Conservation (phyloP, 1,140 invertebrate genomes). For the Dinoponera quadriceps region DNA sequence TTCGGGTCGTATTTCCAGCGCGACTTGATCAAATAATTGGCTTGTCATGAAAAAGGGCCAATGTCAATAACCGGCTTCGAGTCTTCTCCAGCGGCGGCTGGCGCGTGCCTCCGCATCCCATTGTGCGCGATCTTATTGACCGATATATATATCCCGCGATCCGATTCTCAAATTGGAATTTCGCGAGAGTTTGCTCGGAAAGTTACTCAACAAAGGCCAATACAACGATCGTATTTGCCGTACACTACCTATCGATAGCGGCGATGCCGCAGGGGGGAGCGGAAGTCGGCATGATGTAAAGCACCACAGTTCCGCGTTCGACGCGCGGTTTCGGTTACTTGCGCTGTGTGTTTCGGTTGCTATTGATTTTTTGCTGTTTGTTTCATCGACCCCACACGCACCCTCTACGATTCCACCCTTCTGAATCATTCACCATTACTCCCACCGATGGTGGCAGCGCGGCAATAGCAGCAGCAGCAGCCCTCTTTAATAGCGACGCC, state of each 20-base stretch:
- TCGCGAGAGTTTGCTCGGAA: not conserved
- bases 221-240: not conserved
- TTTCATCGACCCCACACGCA: conserved; percentile 68
- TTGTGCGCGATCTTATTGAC: not conserved
- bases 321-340: conserved; percentile 58
- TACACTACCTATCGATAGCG: not conserved
- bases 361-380: conserved; percentile 73
- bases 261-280: not conserved
- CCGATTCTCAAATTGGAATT: not conserved
- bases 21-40: conserved; percentile 68
- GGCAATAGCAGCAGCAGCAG: conserved; percentile 24
- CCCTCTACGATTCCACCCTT: conserved; percentile 67
- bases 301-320: not conserved
- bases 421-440: conserved; percentile 70
- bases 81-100: not conserved
- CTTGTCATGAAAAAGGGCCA: conserved; percentile 76
- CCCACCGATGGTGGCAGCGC: not conserved
- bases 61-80: conserved; percentile 72
- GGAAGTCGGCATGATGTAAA: not conserved
- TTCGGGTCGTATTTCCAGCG: conserved; percentile 44
- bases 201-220: not conserved
- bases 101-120: conserved; percentile 39
- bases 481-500: conserved; percentile 51
- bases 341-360: conserved; percentile 15
- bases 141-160: not conserved